phyloP scores from a whole-genome alignment of 2,888 invertebrate genomes.

The Drosophila pegasa region DNA sequence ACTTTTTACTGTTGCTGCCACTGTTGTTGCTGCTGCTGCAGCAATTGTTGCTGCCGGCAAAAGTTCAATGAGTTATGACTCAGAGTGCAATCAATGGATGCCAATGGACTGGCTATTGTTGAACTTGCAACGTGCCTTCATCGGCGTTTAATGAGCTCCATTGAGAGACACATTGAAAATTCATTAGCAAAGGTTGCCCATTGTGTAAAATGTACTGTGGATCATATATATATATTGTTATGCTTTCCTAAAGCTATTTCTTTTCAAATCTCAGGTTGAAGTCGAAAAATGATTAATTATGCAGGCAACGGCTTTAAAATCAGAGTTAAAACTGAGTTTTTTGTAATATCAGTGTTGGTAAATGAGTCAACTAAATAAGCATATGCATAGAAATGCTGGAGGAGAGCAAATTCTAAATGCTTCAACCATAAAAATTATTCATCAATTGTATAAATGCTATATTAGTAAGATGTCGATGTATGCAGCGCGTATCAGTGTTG shows the following conservation, averaged over 20 bases:
- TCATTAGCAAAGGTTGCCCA: constrained; percentile 54
- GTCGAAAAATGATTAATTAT: background rate
- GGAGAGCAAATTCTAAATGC: no score
- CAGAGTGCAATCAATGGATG: constrained; percentile 22
- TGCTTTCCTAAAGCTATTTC: background rate
- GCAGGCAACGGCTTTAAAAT: background rate
- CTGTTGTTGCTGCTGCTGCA: background rate
- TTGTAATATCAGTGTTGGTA: background rate
- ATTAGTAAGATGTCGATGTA: background rate
- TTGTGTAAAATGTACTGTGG: constrained; percentile 39
- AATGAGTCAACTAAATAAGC: background rate
- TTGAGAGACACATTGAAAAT: constrained; percentile 58
- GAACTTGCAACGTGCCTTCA: constrained; percentile 39
- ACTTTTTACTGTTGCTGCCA: constrained; percentile 63
- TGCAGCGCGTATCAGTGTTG: background rate
- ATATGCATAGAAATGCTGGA: no score
- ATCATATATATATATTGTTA: constrained; percentile 6
- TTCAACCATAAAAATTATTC: no score
- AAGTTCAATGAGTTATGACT: constrained; percentile 77
- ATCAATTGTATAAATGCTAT: no score
- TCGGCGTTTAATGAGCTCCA: constrained; percentile 60
- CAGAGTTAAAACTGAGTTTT: background rate
- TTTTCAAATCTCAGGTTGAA: background rate
- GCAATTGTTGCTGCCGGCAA: constrained; percentile 58
- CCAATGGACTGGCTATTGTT: constrained; percentile 35